Conservation (phyloP, 53 echinoderm and acorn worm species). For the Luidia sarsii region DNA sequence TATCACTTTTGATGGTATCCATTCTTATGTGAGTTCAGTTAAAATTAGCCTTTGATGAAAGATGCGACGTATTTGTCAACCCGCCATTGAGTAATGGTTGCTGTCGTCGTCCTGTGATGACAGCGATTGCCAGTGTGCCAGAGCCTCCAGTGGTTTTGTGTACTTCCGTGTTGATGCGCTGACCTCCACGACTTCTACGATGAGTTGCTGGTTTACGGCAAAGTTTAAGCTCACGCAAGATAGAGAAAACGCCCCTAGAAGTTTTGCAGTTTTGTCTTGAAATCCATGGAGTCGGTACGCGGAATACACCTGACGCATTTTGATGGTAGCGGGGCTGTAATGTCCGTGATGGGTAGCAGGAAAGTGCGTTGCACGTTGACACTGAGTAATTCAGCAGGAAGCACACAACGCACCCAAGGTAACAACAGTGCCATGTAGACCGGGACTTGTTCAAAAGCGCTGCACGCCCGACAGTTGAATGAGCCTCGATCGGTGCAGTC, state of each 20-base stretch:
- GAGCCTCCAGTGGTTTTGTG: too few relatives aligned
- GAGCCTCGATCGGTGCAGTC: too few relatives aligned
- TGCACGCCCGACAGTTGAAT: too few relatives aligned
- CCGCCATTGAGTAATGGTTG: background rate
- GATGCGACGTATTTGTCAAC: background rate
- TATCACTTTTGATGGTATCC: background rate
- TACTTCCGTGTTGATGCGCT: background rate
- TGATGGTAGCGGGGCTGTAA: too few relatives aligned
- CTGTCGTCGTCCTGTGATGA: background rate
- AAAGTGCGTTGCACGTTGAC: too few relatives aligned
- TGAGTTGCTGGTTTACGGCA: background rate
- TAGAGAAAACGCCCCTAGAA: background rate
- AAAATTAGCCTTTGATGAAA: background rate
- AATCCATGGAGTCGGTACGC: background rate
- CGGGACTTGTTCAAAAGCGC: too few relatives aligned
- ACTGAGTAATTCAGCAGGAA: too few relatives aligned
- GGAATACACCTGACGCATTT: too few relatives aligned
- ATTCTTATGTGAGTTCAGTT: background rate
- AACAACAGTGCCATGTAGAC: too few relatives aligned
- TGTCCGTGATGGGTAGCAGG: too few relatives aligned
- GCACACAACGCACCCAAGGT: too few relatives aligned
- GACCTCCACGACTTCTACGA: background rate
- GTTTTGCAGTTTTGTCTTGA: constrained; percentile 1
- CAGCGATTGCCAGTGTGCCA: background rate
- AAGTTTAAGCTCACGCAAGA: constrained; percentile 1